Evolutionary conservation across 2,797 vertebrate species (phyloP), one percentile per base, ranked within the genome.

Genomic region (Platalea minor): DNA sequence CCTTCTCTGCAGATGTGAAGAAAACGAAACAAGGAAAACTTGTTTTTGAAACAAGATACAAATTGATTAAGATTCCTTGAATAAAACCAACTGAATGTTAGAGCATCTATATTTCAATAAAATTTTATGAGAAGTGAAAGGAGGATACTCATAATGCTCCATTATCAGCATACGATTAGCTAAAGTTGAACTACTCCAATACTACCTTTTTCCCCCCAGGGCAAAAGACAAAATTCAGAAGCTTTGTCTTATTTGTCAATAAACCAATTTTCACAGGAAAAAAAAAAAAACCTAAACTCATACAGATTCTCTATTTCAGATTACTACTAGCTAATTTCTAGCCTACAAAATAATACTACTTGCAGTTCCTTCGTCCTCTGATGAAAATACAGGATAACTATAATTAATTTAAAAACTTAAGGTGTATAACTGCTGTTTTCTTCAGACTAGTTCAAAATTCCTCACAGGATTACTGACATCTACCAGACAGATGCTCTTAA

Each of bases 1-100:
- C 19, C 15, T 13, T 65, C 82, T 76, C 82, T 20, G 85, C 85
- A 95, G 76, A 92, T 88, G 75, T 57, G 73, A 93, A 79, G 88
- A 94, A 93, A 93, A 85, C 0, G 4, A 96, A 91, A 93, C 88
- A 87, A 79, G 83, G 90, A 96, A 96, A 96, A 91, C 56, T 78
- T 90, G 82, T 21, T 61, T 95, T 51, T 79, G 39, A 95, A 91
- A 84, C 41, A 81, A 95, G 61, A 75, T 56, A 70, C 3, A n/a
- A 79, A 92, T 77, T 91, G 60, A 93, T 94, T 45, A 84, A 68
- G 57, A 74, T 31, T 41, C 37, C 46, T 41, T 65, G 37, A 75
- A 69, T 61, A 88, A 92, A 95, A 60, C 15, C 61, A 76, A 80
- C 21, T 4, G 4, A 41, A 28, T 21, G 48, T 83, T 89, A 83